Base-by-base conservation (phyloP, 2,113 vertebrate species). In the Platanista minor region DNA sequence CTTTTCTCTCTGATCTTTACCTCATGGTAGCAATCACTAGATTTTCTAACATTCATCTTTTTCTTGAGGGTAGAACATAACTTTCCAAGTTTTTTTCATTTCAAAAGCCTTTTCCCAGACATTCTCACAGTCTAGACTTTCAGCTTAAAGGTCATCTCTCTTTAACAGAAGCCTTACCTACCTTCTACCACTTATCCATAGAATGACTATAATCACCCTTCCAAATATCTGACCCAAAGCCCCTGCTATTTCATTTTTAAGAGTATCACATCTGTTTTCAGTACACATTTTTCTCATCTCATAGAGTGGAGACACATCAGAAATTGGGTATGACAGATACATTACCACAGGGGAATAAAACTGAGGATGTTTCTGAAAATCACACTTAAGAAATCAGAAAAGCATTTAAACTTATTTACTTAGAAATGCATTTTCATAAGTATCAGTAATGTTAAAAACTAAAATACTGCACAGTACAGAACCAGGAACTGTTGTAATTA, bases 391-490 rank as follows among this genome's bases (percentile, higher is more conserved):
- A 96, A 97, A 84, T 49, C 27, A 20, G 43, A 96, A 95, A 94
- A 88, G 4, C 59, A 94, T 71, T 94, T 96, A 94, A 96, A 13
- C 86, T 91, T 88, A 87, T 89, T 89, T 95, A 87, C 72, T 95
- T 88, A 85, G 77, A 95, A 96, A 82, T 71, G 10, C 12, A 85
- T 87, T 74, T 87, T 77, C 89, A 72, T 93, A 78, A 93, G 86
- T 75, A 59, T 87, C 91, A 94, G 62, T 84, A 74, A 86, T 84
- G 85, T 33, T 77, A 95, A 77, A 95, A 75, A 84, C 15, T 43
- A 78, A 94, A 87, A 71, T 31, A 41, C 13, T 75, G 2, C 23
- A 52, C 8, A 74, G 39, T 31, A 87, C 27, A 88, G 36, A 85
- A 90, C 11, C 31, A 83, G 39, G 33, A 94, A 74, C 3, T 49